Evolutionary conservation across 2,113 vertebrate species (phyloP).

Genomic region (Sarotherodon lohbergeri): DNA sequence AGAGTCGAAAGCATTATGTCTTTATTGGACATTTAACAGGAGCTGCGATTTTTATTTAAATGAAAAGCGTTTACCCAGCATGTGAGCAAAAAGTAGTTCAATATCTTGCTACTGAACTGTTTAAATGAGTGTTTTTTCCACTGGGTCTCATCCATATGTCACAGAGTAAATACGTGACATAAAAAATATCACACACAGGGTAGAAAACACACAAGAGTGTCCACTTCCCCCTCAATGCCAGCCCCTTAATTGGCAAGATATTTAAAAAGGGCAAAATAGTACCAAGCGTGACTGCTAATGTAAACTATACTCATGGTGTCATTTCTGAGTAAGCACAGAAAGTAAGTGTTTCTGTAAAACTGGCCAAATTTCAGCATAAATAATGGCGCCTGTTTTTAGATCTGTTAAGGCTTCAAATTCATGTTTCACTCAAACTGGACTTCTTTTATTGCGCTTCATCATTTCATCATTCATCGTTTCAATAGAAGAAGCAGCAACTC

Average conservation of each 20-base stretch:
- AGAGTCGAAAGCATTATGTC: neutral
- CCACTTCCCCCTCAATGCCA: neutral
- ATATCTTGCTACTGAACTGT: neutral
- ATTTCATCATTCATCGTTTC: neutral
- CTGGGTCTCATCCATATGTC: neutral
- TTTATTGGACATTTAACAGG: neutral
- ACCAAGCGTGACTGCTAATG: neutral
- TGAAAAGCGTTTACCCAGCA: neutral
- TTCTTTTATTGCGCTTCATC: neutral
- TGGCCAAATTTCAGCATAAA: neutral
- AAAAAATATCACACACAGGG: accelerated
- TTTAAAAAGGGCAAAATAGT: neutral
- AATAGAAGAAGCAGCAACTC: neutral
- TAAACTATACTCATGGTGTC: neutral
- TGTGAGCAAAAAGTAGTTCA: neutral
- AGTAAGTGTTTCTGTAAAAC: neutral
- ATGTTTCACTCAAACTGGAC: neutral
- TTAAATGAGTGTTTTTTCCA: neutral
- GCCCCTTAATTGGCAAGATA: neutral
- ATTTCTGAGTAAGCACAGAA: neutral
- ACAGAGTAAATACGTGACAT: neutral
- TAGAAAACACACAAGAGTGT: neutral
- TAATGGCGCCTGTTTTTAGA: neutral
- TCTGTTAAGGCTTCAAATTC: neutral
- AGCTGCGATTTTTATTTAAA: neutral